Conservation (phyloP, 2,888 invertebrate genomes). For the Limnephilus marmoratus region DNA sequence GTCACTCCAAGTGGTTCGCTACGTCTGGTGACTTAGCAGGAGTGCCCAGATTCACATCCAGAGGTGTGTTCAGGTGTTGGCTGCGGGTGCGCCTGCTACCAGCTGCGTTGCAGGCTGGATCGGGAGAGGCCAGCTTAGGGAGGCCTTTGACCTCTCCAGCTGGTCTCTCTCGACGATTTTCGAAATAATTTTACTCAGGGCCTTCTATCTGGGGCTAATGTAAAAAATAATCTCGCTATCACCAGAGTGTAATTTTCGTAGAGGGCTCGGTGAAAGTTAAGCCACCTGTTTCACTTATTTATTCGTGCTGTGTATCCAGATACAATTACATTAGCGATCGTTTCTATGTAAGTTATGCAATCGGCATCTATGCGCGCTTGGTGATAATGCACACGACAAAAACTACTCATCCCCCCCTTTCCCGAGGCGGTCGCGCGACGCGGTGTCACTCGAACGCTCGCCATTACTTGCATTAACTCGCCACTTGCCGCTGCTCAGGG, state of each 20-base stretch:
- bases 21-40: too few species aligned
- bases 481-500: not conserved
- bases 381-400: not conserved
- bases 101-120: too few species aligned
- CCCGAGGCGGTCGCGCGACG: slow-evolving; percentile 8
- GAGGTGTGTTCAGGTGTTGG: too few species aligned
- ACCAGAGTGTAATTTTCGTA: not conserved
- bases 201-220: too few species aligned
- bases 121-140: too few species aligned
- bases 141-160: too few species aligned
- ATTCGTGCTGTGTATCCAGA: not conserved
- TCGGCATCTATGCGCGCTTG: not conserved
- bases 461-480: not conserved
- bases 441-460: slow-evolving; percentile 32
- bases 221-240: not conserved
- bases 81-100: too few species aligned
- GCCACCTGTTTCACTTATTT: not conserved
- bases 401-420: not conserved
- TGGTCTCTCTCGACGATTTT: too few species aligned
- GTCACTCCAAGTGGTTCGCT: too few species aligned
- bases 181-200: too few species aligned
- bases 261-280: not conserved
- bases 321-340: not conserved
- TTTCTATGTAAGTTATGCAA: not conserved
- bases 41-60: too few species aligned